Base-by-base conservation (phyloP, 2,888 invertebrate genomes). In the Silvanus unidentatus region DNA sequence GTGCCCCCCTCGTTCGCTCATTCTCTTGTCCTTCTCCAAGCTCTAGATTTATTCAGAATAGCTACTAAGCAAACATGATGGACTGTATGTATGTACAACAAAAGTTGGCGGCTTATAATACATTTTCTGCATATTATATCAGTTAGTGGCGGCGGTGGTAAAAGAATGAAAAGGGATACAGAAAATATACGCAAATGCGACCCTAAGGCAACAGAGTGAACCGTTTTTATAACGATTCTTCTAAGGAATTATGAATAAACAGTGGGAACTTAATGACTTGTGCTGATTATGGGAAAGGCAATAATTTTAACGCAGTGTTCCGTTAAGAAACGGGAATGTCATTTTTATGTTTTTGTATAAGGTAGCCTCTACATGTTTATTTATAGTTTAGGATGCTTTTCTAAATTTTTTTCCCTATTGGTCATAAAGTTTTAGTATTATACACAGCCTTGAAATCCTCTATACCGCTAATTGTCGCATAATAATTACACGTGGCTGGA, bases 211-310 rank as follows among this genome's bases (percentile, higher is more conserved):
- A 12, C 37, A 50, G 49, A 14, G 28, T 40, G 40, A 53, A 52
- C 47, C 53, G 55, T 59, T 60, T 61, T 59, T 56, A 56, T 53
- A 57, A 54, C 57, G 59, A 59, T 57, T 59, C 62, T 58, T 55
- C 57, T 49, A 46, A 57, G 60, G 64, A 68, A 68, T 66, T 68
- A 69, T 69, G 68, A 68, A 69, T 69, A 68, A 69, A 68, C 69
- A 68, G 68, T 68, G 68, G 66, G 65, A 67, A 67, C 65, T 67
- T 69, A 69, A 69, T 69, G 69, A 68, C 67, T 69, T 68, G 68
- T 67, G 68, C 65, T 68, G 69, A 69, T 69, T 69, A 67, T 68
- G 65, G 64, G 64, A 68, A 66, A 61, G 66, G 66, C 66, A 63
- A 66, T 67, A 68, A 68, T 65, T 66, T 60, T 60, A 59, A 57